Base-by-base conservation (phyloP, 53 echinoderm and acorn worm species). In the Paelopatides confundens region DNA sequence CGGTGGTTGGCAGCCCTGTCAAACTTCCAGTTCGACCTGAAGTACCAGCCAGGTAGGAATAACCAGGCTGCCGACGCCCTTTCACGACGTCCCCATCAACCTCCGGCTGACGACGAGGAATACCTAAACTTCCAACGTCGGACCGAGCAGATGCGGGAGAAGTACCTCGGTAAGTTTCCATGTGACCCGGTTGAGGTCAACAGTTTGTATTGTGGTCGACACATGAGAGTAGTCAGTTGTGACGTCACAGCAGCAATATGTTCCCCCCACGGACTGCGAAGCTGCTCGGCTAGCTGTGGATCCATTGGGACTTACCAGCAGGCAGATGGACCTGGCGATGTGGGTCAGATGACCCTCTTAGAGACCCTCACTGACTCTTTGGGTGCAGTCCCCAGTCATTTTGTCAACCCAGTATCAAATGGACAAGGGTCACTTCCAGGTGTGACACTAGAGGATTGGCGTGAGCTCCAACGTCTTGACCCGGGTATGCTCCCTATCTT, bases 31-130 rank as follows among this genome's bases (percentile, higher is more conserved):
- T 93, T 93, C 53, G 83, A 87, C 31, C 68, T 90, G 52, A 85
- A 90, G 29, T 90, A 90, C 36, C 90, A 87, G 49, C 90, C 93
- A 53, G 90, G 90, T 64, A 74, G 63, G 70, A 52, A 54, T 11
- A 90, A 93, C 50, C 54, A 68, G 38, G 93, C 87, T 67, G 93
- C 93, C 17, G 93, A 93, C 76, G 93, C 87, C 32, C 63, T 93
- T 31, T 93, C 90, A 18, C 90, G 93, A 3, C 90, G 87, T 43
- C 93, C 90, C 37, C 93, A 90, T 71, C 7, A n/a, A 47, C 46
- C 49, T 4, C 32, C 85, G 6, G 85, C 49, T 31, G 66, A 63
- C 21, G 82, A 62, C 21, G 63, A 82, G 0, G 63, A 62, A 38
- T 62, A 63, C 63, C 12, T 62, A 15, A 63, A 63, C 35, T 34